Base-by-base conservation (phyloP, 2,888 invertebrate genomes). In the Habroteleia sp. region DNA sequence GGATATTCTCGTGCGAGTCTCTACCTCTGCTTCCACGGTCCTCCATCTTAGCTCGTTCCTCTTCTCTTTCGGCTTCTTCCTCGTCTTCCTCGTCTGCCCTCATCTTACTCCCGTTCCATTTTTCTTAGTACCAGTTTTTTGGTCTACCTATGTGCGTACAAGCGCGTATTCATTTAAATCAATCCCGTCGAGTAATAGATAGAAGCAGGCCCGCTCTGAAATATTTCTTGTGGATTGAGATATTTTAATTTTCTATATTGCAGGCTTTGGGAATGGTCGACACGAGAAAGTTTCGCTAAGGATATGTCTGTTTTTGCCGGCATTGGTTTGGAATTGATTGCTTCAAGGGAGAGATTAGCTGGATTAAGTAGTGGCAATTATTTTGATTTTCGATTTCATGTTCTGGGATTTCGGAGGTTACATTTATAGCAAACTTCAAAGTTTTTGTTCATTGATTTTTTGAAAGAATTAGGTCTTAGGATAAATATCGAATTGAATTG, bases 131-230 rank as follows among this genome's bases (percentile, higher is more conserved):
- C 39, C 14, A 35, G 54, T 65, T 44, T 33, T 72, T 27, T 41
- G 25, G 41, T 58, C 48, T 37, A 72, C 50, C 41, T 68, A 56
- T 42, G 54, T 42, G 54, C 60, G 54, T 31, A 68, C 65, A 3
- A 41, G 52, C 58, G 35, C 60, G 33, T 74, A 71, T 72, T 65
- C 69, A 62, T 37, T 74, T 44, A 72, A 75, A 77, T 74, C 72
- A 77, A 76, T 75, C 74, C 60, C 62, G 71, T 65, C 71, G 75
- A 74, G 52, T 73, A 69, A 68, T 44, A 74, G 68, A 63, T 69
- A 50, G n/a, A n/a, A n/a, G n/a, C n/a, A n/a, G n/a, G n/a, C n/a
- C n/a, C n/a, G n/a, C n/a, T n/a, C n/a, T n/a, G n/a, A n/a, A n/a
- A n/a, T n/a, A n/a, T n/a, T n/a, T n/a, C n/a, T n/a, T n/a, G n/a